Evolutionary conservation across 2,888 invertebrate species (phyloP).

Genomic region (Actias luna): DNA sequence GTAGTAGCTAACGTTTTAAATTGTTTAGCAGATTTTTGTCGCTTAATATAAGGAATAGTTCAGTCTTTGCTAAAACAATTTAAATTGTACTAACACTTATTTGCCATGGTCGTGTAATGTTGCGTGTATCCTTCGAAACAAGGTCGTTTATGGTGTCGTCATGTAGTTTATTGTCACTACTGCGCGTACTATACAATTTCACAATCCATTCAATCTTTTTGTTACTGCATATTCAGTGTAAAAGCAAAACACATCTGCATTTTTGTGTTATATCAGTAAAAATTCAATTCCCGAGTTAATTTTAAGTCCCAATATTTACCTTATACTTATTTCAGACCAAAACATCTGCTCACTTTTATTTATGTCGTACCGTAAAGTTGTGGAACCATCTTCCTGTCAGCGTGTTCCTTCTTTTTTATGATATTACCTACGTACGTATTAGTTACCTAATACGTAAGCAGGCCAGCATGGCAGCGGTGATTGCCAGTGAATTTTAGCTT

Average conservation of each 20-base stretch:
- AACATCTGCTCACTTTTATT: no score
- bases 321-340: no score
- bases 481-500: no score
- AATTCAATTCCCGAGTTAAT: no score
- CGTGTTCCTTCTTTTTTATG: no score
- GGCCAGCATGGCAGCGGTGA: no score
- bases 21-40: not conserved
- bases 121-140: slow-evolving; percentile 47
- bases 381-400: no score
- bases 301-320: no score
- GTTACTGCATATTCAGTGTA: slow-evolving; percentile 9
- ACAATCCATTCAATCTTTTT: slow-evolving; percentile 36
- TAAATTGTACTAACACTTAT: slow-evolving; percentile 5
- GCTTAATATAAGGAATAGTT: not conserved
- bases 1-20: no score
- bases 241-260: not conserved
- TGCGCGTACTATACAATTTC: slow-evolving; percentile 30
- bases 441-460: no score
- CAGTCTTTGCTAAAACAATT: slow-evolving; percentile 10
- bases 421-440: no score
- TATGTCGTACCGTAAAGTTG: no score
- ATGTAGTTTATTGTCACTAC: slow-evolving; percentile 20
- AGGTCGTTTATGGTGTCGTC: slow-evolving; percentile 35
- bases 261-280: not conserved
- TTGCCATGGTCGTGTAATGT: slow-evolving; percentile 33